These are phyloP conservation scores for Volucella inflata DNA, from an alignment of 2,888 invertebrate genomes.

Conservation along the genomic window DNA sequence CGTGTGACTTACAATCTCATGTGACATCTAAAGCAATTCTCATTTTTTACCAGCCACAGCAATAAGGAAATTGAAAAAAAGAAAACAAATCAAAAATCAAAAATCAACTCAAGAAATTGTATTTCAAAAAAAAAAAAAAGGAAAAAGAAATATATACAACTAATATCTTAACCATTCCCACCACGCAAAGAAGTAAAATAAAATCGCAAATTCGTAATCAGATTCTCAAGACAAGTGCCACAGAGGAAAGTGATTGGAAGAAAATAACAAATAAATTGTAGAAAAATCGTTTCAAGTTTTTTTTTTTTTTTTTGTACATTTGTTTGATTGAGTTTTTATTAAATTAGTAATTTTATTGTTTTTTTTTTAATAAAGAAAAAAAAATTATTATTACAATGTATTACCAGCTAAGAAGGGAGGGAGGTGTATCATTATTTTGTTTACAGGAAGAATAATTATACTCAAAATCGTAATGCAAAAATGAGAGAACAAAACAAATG, in stretches of 20 bases:
- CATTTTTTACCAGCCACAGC: constrained; percentile 29
- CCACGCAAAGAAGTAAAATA: constrained; percentile 32
- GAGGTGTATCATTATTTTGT: constrained; percentile 39
- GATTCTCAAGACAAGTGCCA: constrained; percentile 53
- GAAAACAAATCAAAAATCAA: constrained; percentile 9
- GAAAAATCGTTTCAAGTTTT: constrained; percentile 21
- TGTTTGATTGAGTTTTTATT: constrained; percentile 59
- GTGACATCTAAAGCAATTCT: constrained; percentile 56
- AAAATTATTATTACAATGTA: constrained; percentile 37
- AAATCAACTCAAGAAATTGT: constrained; percentile 18
- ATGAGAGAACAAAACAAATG: constrained; percentile 29
- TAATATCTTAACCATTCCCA: constrained; percentile 70
- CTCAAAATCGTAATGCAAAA: constrained; percentile 48
- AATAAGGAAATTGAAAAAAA: constrained; percentile 22
- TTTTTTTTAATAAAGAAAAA: constrained; percentile 51
- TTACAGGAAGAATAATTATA: constrained; percentile 35
- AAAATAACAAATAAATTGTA: constrained; percentile 9
- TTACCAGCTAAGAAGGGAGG: constrained; percentile 13
- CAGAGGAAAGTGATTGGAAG: constrained; percentile 27
- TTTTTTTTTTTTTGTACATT: constrained; percentile 52
- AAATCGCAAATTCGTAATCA: constrained; percentile 10
- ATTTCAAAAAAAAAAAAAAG: not conserved
- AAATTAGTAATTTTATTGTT: constrained; percentile 57
- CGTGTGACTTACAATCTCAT: constrained; percentile 42
- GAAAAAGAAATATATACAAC: constrained; percentile 51